Conservation (phyloP, 2,888 invertebrate species). For the Napeogenes inachia region DNA sequence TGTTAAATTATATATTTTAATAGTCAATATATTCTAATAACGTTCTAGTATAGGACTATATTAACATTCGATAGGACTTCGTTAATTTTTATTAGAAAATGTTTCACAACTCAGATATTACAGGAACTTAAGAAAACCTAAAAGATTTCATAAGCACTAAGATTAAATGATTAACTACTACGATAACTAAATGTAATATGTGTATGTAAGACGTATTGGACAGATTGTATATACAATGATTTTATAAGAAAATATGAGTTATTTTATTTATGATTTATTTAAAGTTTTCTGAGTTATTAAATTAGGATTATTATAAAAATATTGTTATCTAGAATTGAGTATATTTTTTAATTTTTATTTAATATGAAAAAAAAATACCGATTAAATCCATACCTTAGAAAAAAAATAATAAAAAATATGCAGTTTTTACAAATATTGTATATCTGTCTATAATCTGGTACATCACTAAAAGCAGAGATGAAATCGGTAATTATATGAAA, state of each 20-base stretch:
- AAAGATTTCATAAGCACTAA: background rate
- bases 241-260: conserved; percentile 3
- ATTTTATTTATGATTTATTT: conserved; percentile 16
- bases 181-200: background rate
- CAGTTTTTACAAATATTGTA: conserved; percentile 11
- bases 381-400: background rate
- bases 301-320: background rate
- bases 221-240: background rate
- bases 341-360: too few relatives aligned
- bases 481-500: too few relatives aligned
- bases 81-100: conserved; percentile 10
- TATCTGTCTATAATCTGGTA: background rate
- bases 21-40: conserved; percentile 56
- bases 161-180: background rate
- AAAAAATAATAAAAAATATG: conserved; percentile 7
- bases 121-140: background rate
- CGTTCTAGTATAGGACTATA: conserved; percentile 32
- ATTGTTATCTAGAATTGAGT: background rate
- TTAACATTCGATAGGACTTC: conserved; percentile 39
- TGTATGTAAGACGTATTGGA: background rate
- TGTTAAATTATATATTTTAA: conserved; percentile 42
- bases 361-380: background rate
- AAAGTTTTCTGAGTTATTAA: background rate
- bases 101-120: too few relatives aligned
- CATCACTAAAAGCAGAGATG: too few relatives aligned